Base-by-base conservation (phyloP, 2,888 invertebrate genomes). In the Pantelozetes paolii region DNA sequence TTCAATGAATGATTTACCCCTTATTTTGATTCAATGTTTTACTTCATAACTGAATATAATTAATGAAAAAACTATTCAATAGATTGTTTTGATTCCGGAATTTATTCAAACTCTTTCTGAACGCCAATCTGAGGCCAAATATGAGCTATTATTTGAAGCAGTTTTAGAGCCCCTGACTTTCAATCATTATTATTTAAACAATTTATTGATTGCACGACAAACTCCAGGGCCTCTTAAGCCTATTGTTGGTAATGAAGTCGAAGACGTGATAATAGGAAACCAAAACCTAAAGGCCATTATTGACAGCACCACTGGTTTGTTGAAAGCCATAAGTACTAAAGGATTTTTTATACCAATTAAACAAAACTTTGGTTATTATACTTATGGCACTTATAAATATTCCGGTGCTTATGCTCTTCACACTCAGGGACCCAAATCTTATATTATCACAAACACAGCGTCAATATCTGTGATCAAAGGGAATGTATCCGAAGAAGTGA, bases 341-440 rank as follows among this genome's bases (percentile, higher is more conserved):
- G 77, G 79, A 1, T 71, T 80, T 2, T 78, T 78, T 0, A 74
- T 80, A 20, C 75, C 78, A 8, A 76, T 89, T 72, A 78, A 81
- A 11, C 90, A 91, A 80, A 85, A 88, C 2, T 89, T 90, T 79
- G 84, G 86, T 30, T 93, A 88, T 80, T 94, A 94, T 79, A 30
- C 75, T 72, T 1, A 75, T 64, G 71, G 71, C 54, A 50, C 69
- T 8, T 70, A 64, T 1, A 76, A 78, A 50, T 67, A 74, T 26
- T 78, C 78, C n/a, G 78, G 78, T 30, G 77, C 78, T 20, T 78
- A 78, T 69, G 75, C 75, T 1, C 79, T 79, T 57, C 77, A 78
- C 71, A 79, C 79, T 13, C 73, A 67, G 18, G 48, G 50, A 20
- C 26, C 64, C 28, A 67, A 71, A 18, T 57, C 75, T n/a, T 8